Percentiles rank a stretch among this genome's conserved stretches.
Conservation (phyloP, 1,140 invertebrate species). For the Neomicropteryx cornuta region DNA sequence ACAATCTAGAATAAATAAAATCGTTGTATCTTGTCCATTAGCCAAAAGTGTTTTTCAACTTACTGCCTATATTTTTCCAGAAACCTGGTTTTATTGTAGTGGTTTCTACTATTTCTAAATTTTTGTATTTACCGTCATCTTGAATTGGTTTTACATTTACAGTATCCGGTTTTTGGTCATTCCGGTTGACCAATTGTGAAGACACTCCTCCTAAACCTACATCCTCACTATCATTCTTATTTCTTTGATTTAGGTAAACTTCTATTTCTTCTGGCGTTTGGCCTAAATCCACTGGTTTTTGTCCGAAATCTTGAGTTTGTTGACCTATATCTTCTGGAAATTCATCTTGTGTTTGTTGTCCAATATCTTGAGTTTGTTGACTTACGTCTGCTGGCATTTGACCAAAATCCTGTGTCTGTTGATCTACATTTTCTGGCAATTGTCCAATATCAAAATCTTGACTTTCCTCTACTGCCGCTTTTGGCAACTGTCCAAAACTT, state of each 20-base stretch:
- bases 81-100: slow-evolving; percentile 33
- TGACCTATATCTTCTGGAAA: slow-evolving; percentile 19
- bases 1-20: slow-evolving; percentile 13
- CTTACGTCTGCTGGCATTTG: slow-evolving; percentile 24
- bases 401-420: slow-evolving; percentile 18
- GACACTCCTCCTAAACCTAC: slow-evolving; percentile 7
- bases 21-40: slow-evolving; percentile 15
- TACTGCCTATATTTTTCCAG: slow-evolving; percentile 40
- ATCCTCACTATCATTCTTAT: neutral
- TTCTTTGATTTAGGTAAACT: neutral
- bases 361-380: slow-evolving; percentile 19
- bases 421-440: slow-evolving; percentile 10
- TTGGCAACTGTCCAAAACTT: slow-evolving; percentile 7
- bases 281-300: slow-evolving; percentile 13
- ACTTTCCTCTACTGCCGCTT: no score
- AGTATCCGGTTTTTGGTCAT: neutral
- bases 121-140: neutral
- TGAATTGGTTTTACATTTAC: slow-evolving; percentile 1
- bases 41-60: slow-evolving; percentile 43
- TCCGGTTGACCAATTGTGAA: neutral
- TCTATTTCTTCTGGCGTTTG: slow-evolving; percentile 2
- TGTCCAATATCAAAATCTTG: slow-evolving; percentile 7
- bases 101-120: slow-evolving; percentile 16
- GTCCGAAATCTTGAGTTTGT: slow-evolving; percentile 14
- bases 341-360: slow-evolving; percentile 11